Evolutionary conservation across 2,888 invertebrate species (phyloP), one percentile per base, ranked within the genome.

Genomic region (Podabrus alpinus): DNA sequence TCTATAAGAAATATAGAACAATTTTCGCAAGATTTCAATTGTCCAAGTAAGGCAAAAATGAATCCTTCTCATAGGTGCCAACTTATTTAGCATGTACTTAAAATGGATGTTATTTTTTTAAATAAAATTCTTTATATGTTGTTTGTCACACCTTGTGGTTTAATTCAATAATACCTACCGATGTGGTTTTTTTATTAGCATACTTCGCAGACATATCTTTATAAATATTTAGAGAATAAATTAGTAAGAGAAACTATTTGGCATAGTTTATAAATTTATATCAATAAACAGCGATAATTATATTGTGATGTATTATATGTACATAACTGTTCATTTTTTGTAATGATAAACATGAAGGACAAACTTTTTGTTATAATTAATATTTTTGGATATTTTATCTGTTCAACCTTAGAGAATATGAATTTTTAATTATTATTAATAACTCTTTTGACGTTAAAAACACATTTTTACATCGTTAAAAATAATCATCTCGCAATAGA

Each of bases 11-110:
- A 68, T 16, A 24, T 13, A 11, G 15, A 16, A 11, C 21, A 72
- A 15, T 72, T 72, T 16, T 19, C 17, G 2, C 59, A 59, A 68
- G 72, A 68, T 17, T 72, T 72, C 25, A 60, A 72, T 29, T 72
- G 72, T 68, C 29, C 69, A 9, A 60, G 21, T 9, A 25, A 62
- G 7, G 60, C 62, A 62, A 69, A 24, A 25, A 64, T 66, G 70
- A 71, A 62, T 45, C 70, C 70, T 7, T 71, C 70, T 13, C 24
- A 45, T 24, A 29, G 45, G 66, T 71, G 70, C 61, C 16, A 71
- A 66, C 15, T 71, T 17, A 64, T 71, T 64, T 71, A 71, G 45
- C 45, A 45, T 45, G 45, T 45, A 45, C 45, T 45, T 45, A 45
- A 45, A 45, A 45, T 45, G n/a, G 7, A 45, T 45, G 45, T 45